Evolutionary conservation across 2,888 invertebrate species (phyloP).

Genomic region (Argyresthia albistria): DNA sequence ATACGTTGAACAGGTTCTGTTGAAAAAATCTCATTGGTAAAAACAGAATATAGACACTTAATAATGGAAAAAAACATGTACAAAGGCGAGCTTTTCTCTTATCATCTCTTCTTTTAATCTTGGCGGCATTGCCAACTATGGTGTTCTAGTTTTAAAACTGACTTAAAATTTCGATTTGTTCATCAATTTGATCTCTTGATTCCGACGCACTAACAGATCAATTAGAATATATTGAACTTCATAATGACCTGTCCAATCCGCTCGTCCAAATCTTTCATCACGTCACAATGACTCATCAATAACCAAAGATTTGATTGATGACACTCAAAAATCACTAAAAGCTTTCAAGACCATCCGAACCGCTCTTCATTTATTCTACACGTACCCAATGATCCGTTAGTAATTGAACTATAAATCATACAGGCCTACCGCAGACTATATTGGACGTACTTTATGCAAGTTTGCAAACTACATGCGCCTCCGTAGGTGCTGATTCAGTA

Average conservation of each 20-base stretch:
- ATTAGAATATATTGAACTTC: neutral
- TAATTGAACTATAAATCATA: constrained; percentile 67
- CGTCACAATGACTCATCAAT: constrained; percentile 6
- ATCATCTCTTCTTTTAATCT: too few species aligned
- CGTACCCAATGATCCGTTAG: constrained; percentile 25
- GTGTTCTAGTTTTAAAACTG: too few species aligned
- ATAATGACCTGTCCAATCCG: neutral
- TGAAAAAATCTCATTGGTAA: too few species aligned
- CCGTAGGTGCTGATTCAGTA: constrained; percentile 51
- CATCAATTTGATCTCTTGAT: too few species aligned
- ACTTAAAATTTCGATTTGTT: too few species aligned
- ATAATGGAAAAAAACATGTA: too few species aligned
- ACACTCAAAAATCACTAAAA: constrained; percentile 19
- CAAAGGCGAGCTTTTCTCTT: too few species aligned
- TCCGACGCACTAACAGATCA: too few species aligned
- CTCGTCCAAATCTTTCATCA: neutral
- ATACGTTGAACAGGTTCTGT: too few species aligned
- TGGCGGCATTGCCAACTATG: too few species aligned
- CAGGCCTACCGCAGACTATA: constrained; percentile 19
- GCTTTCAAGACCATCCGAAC: constrained; percentile 10
- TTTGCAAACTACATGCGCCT: constrained; percentile 47
- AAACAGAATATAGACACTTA: too few species aligned
- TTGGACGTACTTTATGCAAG: constrained; percentile 29
- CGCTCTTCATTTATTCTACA: constrained; percentile 17
- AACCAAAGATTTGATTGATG: constrained; percentile 15